Conservation (phyloP, 23 tunicate genomes). For the Halocynthia roretzi region DNA sequence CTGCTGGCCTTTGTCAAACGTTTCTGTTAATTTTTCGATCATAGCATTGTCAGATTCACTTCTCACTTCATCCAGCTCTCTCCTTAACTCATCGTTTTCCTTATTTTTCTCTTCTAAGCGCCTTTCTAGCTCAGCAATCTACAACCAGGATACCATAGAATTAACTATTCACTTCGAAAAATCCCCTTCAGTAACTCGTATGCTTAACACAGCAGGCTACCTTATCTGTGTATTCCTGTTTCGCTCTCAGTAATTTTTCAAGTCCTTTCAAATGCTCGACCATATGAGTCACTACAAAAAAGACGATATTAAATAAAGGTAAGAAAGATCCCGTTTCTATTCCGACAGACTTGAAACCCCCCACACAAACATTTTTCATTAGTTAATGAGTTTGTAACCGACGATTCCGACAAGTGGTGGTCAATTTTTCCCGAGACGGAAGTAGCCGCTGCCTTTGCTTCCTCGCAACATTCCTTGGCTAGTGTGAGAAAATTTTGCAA, state of each 20-base stretch:
- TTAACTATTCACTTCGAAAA: neutral
- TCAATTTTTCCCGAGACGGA: neutral
- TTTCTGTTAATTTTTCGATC: slow-evolving; percentile 4
- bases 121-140: neutral
- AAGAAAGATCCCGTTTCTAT: no score
- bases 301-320: no score
- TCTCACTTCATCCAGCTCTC: neutral
- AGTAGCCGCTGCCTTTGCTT: neutral
- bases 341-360: no score
- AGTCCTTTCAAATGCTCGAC: neutral
- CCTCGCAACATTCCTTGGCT: neutral
- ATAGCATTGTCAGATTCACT: neutral
- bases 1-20: slow-evolving; percentile 4
- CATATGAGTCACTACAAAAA: neutral
- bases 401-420: neutral
- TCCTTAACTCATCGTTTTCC: neutral
- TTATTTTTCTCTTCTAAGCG: neutral
- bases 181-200: no score
- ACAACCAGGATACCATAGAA: neutral
- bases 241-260: neutral
- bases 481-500: neutral
- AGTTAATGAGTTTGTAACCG: no score
- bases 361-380: no score
- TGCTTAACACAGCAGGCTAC: neutral
- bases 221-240: neutral